These are phyloP conservation scores for Synergus gifuensis DNA, from an alignment of 2,888 invertebrate genomes.

Conservation along the genomic window DNA sequence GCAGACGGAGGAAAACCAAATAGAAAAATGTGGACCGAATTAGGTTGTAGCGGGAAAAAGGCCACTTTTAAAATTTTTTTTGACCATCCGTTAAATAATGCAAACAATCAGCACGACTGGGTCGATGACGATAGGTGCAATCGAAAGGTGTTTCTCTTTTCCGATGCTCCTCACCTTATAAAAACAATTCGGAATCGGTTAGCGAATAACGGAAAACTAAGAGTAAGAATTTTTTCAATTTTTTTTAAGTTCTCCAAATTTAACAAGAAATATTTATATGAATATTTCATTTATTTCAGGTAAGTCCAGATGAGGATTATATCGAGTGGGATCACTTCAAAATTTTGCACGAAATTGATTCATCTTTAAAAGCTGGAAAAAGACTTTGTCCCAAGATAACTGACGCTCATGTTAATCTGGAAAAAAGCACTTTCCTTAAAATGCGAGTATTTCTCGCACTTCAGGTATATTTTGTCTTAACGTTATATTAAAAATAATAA, in stretches of 20 bases:
- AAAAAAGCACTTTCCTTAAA: constrained; percentile 9
- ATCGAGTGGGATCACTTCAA: constrained; percentile 6
- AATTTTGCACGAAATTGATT: constrained; percentile 10
- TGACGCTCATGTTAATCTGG: neutral
- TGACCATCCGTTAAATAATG: constrained; percentile 49
- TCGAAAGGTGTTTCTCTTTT: constrained; percentile 49
- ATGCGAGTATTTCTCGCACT: constrained; percentile 10
- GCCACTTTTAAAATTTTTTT: constrained; percentile 43
- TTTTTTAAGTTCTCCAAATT: no score
- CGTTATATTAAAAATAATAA: no score
- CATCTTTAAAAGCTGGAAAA: neutral
- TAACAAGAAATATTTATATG: no score
- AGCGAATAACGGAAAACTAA: constrained; percentile 44
- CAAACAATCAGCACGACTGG: no score
- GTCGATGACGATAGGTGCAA: no score
- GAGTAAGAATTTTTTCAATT: constrained; percentile 37
- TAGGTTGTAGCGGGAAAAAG: constrained; percentile 45
- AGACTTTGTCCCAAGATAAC: constrained; percentile 6
- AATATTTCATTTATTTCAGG: neutral
- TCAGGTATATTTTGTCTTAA: constrained; percentile 7
- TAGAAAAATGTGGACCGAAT: constrained; percentile 49
- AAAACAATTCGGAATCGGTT: constrained; percentile 56
- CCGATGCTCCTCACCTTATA: constrained; percentile 54
- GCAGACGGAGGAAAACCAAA: constrained; percentile 52
- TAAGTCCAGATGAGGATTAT: no score